Percentiles rank a stretch among this genome's conserved stretches.
Evolutionary conservation across 2,797 vertebrate species (phyloP).

Genomic region (Urocyon cinereoargenteus): DNA sequence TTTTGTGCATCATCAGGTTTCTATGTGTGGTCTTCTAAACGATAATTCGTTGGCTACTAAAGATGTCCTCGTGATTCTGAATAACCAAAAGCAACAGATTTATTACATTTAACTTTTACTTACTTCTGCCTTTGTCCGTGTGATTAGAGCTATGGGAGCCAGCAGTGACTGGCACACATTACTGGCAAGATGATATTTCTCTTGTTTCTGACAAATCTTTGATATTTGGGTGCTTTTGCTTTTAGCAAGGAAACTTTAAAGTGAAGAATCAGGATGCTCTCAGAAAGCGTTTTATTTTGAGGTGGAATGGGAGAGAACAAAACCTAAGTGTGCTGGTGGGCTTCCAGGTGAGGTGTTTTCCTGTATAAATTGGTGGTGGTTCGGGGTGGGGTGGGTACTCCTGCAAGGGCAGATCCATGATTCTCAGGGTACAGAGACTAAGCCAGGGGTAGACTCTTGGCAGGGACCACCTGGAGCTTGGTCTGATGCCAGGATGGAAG

Average conservation of each 20-base stretch:
- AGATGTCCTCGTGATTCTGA: not conserved
- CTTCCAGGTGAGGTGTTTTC: not conserved
- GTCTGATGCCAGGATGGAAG: not conserved
- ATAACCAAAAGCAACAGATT: not conserved
- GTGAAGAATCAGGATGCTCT: not conserved
- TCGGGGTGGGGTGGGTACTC: not conserved
- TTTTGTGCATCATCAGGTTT: not conserved
- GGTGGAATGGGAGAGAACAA: not conserved
- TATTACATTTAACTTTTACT: not conserved
- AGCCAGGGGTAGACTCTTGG: not conserved
- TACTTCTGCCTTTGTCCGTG: not conserved
- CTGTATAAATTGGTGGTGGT: not conserved
- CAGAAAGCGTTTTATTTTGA: not conserved
- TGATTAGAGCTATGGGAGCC: not conserved
- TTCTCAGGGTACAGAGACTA: not conserved
- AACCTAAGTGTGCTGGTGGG: not conserved
- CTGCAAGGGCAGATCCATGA: not conserved
- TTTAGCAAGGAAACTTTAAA: not conserved
- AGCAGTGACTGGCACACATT: not conserved
- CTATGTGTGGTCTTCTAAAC: not conserved
- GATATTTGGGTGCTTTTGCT: not conserved
- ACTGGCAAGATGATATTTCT: not conserved
- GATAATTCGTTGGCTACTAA: not conserved
- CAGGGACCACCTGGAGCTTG: not conserved
- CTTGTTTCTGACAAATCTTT: not conserved